These are phyloP conservation scores for Lacerta agilis DNA, from an alignment of 2,797 vertebrate species.

Conservation along the genomic window DNA sequence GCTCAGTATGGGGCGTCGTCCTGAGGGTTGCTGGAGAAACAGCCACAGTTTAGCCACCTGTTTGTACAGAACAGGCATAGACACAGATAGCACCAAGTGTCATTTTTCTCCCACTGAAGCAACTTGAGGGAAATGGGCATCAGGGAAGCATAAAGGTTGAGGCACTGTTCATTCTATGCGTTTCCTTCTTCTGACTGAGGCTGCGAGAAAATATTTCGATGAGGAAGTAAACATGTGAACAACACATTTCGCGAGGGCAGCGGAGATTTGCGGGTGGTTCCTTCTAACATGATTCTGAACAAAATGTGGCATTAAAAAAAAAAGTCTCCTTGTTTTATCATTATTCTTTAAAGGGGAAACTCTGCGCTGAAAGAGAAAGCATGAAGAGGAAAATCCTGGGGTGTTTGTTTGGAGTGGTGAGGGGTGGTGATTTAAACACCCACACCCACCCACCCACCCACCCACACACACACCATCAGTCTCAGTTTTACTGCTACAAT, in stretches of 20 bases:
- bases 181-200: conserved; percentile 48
- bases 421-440: conserved; percentile 74
- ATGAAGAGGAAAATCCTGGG: conserved; percentile 71
- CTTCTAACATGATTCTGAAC: conserved; percentile 47
- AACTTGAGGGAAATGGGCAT: neutral
- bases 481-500: conserved; percentile 81
- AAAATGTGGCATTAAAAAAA: conserved; percentile 66
- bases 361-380: conserved; percentile 73
- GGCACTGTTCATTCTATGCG: conserved; percentile 29
- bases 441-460: conserved; percentile 60
- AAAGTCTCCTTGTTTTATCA: conserved; percentile 56
- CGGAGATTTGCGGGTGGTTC: conserved; percentile 58
- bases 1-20: neutral
- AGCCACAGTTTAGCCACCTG: neutral
- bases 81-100: neutral
- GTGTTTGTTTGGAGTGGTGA: conserved; percentile 74
- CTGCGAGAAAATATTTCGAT: conserved; percentile 49
- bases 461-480: conserved; percentile 77
- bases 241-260: conserved; percentile 44
- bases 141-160: conserved; percentile 30
- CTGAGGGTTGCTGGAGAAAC: neutral
- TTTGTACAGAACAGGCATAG: neutral
- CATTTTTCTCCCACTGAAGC: neutral
- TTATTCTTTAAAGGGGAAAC: conserved; percentile 71
- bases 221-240: conserved; percentile 37